phyloP scores from a whole-genome alignment of 1,140 invertebrate genomes.

The Tetranychus cinnabarinus region DNA sequence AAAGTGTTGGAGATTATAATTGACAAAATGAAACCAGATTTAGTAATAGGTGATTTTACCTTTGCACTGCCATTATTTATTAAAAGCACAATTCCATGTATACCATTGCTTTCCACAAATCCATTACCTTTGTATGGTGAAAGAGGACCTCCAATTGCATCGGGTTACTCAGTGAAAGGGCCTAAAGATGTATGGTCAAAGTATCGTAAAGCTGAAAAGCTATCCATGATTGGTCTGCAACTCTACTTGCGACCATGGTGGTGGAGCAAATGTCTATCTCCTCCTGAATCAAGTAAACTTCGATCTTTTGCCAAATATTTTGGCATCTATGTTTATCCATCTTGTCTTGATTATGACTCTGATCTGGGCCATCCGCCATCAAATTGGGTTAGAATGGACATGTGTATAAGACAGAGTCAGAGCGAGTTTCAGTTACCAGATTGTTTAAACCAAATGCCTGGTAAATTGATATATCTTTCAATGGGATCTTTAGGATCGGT shows the following conservation, averaged over 20 bases:
- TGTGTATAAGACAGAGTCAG: neutral
- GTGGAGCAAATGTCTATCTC: neutral
- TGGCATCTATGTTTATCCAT: neutral
- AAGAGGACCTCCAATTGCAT: neutral
- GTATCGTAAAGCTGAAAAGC: neutral
- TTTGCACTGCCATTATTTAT: neutral
- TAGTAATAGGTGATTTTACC: neutral
- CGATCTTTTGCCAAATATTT: neutral
- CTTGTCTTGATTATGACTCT: neutral
- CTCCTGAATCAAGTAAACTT: neutral
- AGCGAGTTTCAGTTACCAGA: constrained; percentile 1
- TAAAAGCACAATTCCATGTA: neutral
- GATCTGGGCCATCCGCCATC: neutral
- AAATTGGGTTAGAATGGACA: neutral
- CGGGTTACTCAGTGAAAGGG: neutral
- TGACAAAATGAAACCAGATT: neutral
- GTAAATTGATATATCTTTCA: constrained; percentile 6
- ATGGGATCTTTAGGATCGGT: constrained; percentile 6
- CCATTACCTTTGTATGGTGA: neutral
- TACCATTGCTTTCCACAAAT: neutral
- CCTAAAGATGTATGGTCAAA: neutral
- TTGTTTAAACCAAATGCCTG: neutral
- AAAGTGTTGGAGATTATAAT: neutral
- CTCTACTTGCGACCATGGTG: neutral
- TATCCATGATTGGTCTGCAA: neutral